These are phyloP conservation scores for Geococcyx californianus DNA, from an alignment of 2,113 vertebrate genomes.

Conservation along the genomic window DNA sequence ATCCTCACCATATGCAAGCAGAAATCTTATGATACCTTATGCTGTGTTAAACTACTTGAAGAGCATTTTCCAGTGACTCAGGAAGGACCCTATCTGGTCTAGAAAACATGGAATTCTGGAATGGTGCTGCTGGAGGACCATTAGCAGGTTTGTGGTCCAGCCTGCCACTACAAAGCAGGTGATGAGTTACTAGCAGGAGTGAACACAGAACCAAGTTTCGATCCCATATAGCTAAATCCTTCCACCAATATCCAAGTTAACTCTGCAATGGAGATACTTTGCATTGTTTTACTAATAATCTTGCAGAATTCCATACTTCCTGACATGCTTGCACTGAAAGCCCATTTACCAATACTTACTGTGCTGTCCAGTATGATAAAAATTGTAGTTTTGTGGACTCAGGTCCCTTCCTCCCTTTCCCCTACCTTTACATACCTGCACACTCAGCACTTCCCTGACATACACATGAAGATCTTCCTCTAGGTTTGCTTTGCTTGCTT, in stretches of 20 bases:
- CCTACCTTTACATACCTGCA: not conserved
- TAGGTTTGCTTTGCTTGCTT: conserved; percentile 41
- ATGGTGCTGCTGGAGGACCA: not conserved
- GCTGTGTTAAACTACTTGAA: not conserved
- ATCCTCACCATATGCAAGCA: not conserved
- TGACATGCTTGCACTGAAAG: not conserved
- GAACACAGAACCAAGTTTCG: not conserved
- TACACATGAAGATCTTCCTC: conserved; percentile 2
- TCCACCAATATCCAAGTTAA: not conserved
- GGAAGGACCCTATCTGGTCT: not conserved
- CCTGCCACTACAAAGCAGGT: not conserved
- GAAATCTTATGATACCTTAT: not conserved
- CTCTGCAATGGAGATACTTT: not conserved
- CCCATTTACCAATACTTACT: not conserved
- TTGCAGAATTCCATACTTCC: not conserved
- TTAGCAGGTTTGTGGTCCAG: not conserved
- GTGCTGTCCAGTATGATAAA: not conserved
- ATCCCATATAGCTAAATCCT: not conserved
- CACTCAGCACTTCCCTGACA: conserved; percentile 32
- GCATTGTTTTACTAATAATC: not conserved
- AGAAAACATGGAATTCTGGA: not conserved
- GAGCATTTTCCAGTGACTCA: not conserved
- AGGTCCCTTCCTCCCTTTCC: not conserved
- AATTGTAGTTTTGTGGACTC: not conserved
- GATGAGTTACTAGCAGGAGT: not conserved